A percentile compares a stretch with the other conserved stretches of the same genome.
Evolutionary conservation across 2,113 vertebrate species (phyloP).

Genomic region (Bathybates hornii): DNA sequence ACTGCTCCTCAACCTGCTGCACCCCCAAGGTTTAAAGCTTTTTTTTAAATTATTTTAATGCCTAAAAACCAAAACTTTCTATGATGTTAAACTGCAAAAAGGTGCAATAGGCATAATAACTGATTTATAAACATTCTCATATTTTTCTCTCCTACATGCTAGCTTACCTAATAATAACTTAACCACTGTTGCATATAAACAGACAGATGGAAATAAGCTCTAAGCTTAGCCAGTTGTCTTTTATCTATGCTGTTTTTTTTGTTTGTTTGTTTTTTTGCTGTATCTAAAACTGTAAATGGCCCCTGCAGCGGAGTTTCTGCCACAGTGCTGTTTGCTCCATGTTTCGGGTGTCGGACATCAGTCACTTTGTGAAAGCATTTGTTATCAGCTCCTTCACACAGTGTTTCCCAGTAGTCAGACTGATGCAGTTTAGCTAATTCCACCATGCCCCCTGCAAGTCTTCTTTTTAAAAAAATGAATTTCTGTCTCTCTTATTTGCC

Average conservation of each 20-base stretch:
- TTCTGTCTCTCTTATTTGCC: neutral
- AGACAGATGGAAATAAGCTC: neutral
- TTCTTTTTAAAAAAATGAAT: neutral
- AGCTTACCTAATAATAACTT: neutral
- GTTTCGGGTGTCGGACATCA: neutral
- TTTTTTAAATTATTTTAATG: neutral
- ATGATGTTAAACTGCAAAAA: neutral
- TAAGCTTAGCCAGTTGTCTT: neutral
- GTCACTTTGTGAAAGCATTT: neutral
- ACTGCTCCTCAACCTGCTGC: neutral
- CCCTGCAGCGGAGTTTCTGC: neutral
- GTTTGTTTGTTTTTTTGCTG: neutral
- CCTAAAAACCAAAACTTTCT: neutral
- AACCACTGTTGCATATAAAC: neutral
- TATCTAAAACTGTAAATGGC: neutral
- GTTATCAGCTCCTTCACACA: neutral
- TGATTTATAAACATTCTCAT: neutral
- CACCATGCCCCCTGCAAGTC: neutral
- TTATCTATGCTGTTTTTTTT: neutral
- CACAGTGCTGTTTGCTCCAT: neutral
- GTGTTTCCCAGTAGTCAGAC: neutral
- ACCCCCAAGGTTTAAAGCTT: slow-evolving; percentile 30
- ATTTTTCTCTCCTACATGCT: neutral
- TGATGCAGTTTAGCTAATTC: neutral
- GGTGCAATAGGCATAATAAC: neutral